Conservation (phyloP, 2,888 invertebrate genomes). For the Cantharis lateralis region DNA sequence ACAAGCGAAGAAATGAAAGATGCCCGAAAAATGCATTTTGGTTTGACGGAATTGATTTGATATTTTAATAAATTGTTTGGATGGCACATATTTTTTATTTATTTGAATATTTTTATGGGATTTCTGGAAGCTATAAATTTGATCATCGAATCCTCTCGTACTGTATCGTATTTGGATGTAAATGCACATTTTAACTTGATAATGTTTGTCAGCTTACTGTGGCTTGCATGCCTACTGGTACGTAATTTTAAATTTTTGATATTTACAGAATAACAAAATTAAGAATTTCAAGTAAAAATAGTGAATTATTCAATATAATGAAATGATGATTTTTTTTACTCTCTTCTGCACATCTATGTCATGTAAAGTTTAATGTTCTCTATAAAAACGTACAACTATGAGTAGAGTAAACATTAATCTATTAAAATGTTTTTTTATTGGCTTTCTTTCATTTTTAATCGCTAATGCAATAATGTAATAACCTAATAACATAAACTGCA, state of each 20-base stretch:
- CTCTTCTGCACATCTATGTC: too few relatives aligned
- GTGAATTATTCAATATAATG: too few relatives aligned
- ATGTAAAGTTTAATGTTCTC: too few relatives aligned
- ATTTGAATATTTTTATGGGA: not conserved
- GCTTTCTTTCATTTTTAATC: too few relatives aligned
- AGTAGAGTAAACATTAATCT: not conserved
- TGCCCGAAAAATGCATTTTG: not conserved
- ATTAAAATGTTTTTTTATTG: not conserved
- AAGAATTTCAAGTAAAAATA: too few relatives aligned
- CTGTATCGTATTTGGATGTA: not conserved
- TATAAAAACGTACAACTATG: not conserved
- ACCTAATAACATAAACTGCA: too few relatives aligned
- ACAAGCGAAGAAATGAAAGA: not conserved
- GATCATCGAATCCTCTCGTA: not conserved
- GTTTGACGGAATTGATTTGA: not conserved
- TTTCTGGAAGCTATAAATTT: not conserved
- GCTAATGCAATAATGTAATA: not conserved
- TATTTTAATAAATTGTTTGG: conserved; percentile 2
- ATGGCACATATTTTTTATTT: not conserved
- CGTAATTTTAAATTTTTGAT: not conserved
- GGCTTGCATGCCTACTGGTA: not conserved
- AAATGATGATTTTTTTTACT: too few relatives aligned
- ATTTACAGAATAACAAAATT: too few relatives aligned
- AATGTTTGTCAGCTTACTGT: not conserved
- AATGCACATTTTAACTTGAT: not conserved